Conservation (phyloP, 2,797 vertebrate species). For the Steatocranus sp. region DNA sequence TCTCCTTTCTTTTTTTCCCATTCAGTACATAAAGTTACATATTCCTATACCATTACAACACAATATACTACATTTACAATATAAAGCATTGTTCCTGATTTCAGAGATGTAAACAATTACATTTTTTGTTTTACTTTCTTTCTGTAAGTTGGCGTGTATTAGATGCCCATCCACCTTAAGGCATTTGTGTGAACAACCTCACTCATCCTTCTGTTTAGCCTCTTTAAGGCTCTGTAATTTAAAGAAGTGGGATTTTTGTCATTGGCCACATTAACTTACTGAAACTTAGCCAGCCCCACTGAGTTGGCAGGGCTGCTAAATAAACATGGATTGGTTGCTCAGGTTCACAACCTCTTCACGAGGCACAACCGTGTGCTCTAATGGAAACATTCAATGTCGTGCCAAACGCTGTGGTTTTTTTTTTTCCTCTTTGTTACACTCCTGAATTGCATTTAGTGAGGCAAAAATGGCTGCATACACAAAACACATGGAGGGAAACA, state of each 20-base stretch:
- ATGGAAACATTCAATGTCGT: conserved; percentile 67
- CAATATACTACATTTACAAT: not conserved
- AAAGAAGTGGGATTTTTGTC: conserved; percentile 28
- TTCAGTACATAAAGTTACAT: not conserved
- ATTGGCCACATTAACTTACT: conserved; percentile 35
- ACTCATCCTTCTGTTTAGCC: conserved; percentile 7
- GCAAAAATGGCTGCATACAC: conserved; percentile 35
- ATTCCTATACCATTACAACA: not conserved
- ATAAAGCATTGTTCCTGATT: not conserved
- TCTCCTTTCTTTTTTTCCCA: not conserved
- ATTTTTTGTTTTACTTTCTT: not conserved
- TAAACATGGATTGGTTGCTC: conserved; percentile 72
- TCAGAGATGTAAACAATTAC: not conserved
- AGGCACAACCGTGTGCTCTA: conserved; percentile 56
- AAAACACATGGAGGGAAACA: conserved; percentile 38
- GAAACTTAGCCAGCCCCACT: conserved; percentile 48
- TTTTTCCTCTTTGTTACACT: conserved; percentile 31
- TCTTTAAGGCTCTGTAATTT: conserved; percentile 50
- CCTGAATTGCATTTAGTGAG: conserved; percentile 55
- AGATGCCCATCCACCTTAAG: not conserved
- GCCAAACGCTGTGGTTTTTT: conserved; percentile 39
- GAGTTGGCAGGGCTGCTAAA: conserved; percentile 63
- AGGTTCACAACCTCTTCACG: conserved; percentile 65
- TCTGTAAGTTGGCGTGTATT: not conserved
- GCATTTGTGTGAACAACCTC: conserved; percentile 18